A percentile compares a stretch with the other conserved stretches of the same genome.
These are phyloP conservation scores for Cephonodes hylas DNA, from an alignment of 2,888 invertebrate species.

Conservation along the genomic window DNA sequence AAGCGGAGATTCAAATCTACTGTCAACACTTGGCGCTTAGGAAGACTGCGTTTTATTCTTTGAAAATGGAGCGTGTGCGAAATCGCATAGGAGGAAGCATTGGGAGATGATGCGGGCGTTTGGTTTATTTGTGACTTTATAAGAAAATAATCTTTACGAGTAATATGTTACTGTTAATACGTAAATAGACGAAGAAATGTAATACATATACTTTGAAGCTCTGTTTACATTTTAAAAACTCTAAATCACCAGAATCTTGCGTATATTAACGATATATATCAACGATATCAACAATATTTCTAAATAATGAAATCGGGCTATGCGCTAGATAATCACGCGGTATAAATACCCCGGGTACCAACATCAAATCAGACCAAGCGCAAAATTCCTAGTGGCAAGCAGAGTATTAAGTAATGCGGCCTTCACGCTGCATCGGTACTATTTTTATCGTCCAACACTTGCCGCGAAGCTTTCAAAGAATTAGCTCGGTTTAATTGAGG, in stretches of 20 bases:
- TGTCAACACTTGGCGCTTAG: slow-evolving; percentile 1
- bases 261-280: no score
- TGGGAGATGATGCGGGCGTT: neutral
- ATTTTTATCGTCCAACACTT: slow-evolving; percentile 28
- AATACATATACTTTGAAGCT: no score
- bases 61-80: neutral
- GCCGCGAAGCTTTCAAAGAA: slow-evolving; percentile 38
- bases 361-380: neutral
- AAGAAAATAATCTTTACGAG: no score
- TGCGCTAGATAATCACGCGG: no score
- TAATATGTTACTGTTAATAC: no score
- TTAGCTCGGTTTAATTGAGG: slow-evolving; percentile 41
- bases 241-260: no score
- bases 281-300: no score
- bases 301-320: no score
- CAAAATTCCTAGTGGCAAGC: neutral
- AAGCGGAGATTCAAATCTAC: slow-evolving; percentile 1
- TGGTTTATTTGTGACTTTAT: neutral
- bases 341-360: neutral
- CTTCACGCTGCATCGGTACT: slow-evolving; percentile 7
- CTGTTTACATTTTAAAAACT: no score
- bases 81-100: neutral
- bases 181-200: no score
- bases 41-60: neutral
- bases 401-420: neutral